These are phyloP conservation scores for Muscicapa comitata DNA, from an alignment of 2,797 vertebrate species.

Conservation along the genomic window DNA sequence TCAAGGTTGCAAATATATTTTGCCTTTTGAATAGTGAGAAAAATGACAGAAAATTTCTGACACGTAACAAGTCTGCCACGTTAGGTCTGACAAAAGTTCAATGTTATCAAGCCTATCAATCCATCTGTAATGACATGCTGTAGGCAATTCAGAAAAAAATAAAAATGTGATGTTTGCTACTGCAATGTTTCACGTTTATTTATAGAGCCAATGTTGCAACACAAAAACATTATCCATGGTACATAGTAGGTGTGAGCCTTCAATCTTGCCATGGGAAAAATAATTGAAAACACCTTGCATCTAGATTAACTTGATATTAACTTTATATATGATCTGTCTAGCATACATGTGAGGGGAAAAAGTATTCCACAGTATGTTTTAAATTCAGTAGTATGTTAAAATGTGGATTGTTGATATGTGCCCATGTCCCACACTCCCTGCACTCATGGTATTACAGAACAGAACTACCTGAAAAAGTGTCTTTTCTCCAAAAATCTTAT, in stretches of 20 bases:
- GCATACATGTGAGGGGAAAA: fast-evolving
- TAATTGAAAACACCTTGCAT: not conserved
- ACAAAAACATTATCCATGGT: conserved; percentile 2
- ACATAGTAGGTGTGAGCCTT: not conserved
- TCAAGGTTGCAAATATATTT: conserved; percentile 74
- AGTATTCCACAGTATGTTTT: not conserved
- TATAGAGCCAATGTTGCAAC: conserved; percentile 24
- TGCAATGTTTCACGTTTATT: conserved; percentile 34
- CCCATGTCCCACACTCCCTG: not conserved
- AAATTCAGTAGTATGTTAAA: not conserved
- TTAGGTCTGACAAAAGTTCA: conserved; percentile 73
- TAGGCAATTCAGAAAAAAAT: conserved; percentile 8
- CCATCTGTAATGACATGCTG: conserved; percentile 65
- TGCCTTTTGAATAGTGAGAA: conserved; percentile 61
- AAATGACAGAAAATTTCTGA: conserved; percentile 71
- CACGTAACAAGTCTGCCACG: conserved; percentile 64
- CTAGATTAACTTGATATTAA: not conserved
- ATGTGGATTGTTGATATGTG: not conserved
- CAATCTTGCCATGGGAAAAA: not conserved
- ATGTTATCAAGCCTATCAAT: conserved; percentile 70
- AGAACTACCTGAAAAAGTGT: fast-evolving
- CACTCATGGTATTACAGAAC: fast-evolving
- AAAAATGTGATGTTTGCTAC: conserved; percentile 50
- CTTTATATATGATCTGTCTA: not conserved
- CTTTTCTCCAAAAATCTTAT: not conserved